phyloP scores from a whole-genome alignment of 2,888 invertebrate genomes.

The Pteria penguin region DNA sequence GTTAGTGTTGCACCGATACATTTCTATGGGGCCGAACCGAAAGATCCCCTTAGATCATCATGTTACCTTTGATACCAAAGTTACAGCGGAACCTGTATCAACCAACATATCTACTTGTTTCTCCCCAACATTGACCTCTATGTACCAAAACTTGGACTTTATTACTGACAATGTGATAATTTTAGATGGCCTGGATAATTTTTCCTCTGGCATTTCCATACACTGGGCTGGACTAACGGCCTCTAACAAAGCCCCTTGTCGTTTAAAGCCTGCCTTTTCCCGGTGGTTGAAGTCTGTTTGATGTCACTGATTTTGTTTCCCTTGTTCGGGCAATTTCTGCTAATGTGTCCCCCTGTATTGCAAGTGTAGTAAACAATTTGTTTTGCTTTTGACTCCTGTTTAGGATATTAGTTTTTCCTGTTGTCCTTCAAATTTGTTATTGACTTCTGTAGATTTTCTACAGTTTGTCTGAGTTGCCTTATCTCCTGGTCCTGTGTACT shows the following conservation, averaged over 20 bases:
- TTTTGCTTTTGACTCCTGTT: not conserved
- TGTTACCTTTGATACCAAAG: not conserved
- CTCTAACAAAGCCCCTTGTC: conserved; percentile 10
- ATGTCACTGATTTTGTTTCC: not conserved
- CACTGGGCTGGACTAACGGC: conserved; percentile 3
- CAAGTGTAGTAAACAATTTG: not conserved
- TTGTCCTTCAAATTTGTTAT: not conserved
- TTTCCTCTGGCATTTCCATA: not conserved
- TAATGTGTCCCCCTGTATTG: not conserved
- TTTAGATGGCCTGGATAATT: not conserved
- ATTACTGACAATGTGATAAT: not conserved
- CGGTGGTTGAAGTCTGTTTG: too few relatives aligned
- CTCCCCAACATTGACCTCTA: not conserved
- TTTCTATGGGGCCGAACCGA: not conserved
- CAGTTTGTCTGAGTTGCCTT: not conserved
- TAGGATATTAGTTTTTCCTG: not conserved
- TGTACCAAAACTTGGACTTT: not conserved
- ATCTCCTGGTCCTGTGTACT: not conserved
- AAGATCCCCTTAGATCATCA: not conserved
- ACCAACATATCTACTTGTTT: not conserved
- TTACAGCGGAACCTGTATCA: not conserved
- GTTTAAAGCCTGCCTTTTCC: not conserved
- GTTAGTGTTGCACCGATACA: not conserved
- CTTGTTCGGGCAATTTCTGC: not conserved
- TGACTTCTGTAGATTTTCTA: not conserved